Percentiles rank a stretch among this genome's conserved stretches.
These are phyloP conservation scores for Geopemphigus sp. DNA, from an alignment of 1,140 invertebrate genomes.

Conservation along the genomic window DNA sequence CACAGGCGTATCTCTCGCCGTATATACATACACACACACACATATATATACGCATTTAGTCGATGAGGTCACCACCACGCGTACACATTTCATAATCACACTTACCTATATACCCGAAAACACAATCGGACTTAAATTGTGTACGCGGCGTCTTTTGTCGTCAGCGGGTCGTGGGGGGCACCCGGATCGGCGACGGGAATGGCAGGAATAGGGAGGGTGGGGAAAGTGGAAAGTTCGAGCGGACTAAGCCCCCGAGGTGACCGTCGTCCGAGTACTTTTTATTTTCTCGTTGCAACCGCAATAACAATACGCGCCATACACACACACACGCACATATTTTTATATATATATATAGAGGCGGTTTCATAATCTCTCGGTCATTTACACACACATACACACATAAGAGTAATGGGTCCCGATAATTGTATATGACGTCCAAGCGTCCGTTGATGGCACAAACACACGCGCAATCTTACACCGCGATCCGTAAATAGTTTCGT, in stretches of 20 bases:
- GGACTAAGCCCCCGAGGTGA: neutral
- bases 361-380: slow-evolving; percentile 15
- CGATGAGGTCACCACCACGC: neutral
- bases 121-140: slow-evolving; percentile 23
- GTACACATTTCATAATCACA: too few relatives aligned
- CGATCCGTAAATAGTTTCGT: neutral
- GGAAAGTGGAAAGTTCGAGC: neutral
- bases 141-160: neutral
- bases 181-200: neutral
- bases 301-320: neutral
- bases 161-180: neutral
- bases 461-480: neutral
- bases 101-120: neutral
- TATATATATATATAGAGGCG: too few relatives aligned
- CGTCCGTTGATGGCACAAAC: too few relatives aligned
- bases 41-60: neutral
- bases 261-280: neutral
- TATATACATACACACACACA: too few relatives aligned
- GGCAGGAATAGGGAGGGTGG: too few relatives aligned
- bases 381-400: too few relatives aligned
- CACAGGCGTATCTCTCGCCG: too few relatives aligned
- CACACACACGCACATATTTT: neutral
- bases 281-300: neutral
- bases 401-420: slow-evolving; percentile 22
- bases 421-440: neutral